A percentile compares a stretch with the other conserved stretches of the same genome.
Evolutionary conservation across 2,888 invertebrate genomes (phyloP).

Genomic region (Bruchidius siliquastri): DNA sequence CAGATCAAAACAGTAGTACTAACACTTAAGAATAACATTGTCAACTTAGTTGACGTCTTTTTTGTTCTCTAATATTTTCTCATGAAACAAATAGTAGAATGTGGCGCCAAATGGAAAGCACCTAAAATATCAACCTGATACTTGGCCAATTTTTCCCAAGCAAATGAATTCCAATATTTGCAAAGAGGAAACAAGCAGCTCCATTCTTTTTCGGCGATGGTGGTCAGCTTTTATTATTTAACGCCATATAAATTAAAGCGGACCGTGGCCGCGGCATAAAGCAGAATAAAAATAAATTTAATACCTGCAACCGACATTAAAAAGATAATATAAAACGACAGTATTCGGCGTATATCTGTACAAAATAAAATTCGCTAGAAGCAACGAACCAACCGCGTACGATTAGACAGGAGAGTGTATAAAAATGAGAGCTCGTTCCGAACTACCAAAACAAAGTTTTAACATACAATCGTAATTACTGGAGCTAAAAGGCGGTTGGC

Average conservation of each 20-base stretch:
- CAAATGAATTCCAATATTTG: not conserved
- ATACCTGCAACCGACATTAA: slow-evolving; percentile 1
- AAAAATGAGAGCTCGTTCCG: slow-evolving; percentile 21
- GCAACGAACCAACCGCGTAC: slow-evolving; percentile 8
- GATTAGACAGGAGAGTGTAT: slow-evolving; percentile 20
- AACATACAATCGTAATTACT: slow-evolving; percentile 39
- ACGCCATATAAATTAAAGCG: not conserved
- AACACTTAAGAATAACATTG: no score
- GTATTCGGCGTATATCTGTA: not conserved
- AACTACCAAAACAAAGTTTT: slow-evolving; percentile 30
- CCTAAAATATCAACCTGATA: not conserved
- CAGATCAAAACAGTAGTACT: no score
- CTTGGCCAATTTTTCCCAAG: not conserved
- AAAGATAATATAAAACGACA: slow-evolving; percentile 7
- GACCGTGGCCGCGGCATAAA: not conserved
- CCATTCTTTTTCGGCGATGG: not conserved
- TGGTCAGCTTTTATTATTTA: not conserved
- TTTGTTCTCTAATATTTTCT: no score
- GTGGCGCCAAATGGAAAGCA: not conserved
- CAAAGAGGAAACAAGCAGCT: not conserved
- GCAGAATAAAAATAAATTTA: slow-evolving; percentile 1
- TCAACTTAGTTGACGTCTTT: no score
- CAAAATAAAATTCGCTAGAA: slow-evolving; percentile 16
- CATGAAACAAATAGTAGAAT: not conserved
- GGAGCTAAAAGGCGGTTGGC: slow-evolving; percentile 44